A percentile compares a stretch with the other conserved stretches of the same genome.
Conservation (phyloP, 2,113 vertebrate genomes). For the Neoarius graeffei region DNA sequence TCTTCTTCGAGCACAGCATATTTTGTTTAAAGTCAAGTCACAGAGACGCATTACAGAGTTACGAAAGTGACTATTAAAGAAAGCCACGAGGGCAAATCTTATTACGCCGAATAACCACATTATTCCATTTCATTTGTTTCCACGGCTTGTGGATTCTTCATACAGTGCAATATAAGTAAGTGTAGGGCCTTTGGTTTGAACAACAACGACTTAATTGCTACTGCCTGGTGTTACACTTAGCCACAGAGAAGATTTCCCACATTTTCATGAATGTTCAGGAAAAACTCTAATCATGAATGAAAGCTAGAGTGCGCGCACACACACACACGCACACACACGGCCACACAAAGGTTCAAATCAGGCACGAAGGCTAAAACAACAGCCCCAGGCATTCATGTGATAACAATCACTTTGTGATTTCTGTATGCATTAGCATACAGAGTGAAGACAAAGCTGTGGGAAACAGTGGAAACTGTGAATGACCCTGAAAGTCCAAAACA, state of each 20-base stretch:
- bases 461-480: slow-evolving; percentile 4
- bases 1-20: not conserved
- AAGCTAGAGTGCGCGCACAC: slow-evolving; percentile 47
- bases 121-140: slow-evolving; percentile 14
- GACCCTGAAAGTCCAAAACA: not conserved
- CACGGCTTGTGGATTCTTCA: slow-evolving; percentile 28
- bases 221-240: slow-evolving; percentile 61
- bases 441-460: slow-evolving; percentile 23
- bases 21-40: slow-evolving; percentile 47
- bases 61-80: slow-evolving; percentile 58
- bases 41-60: slow-evolving; percentile 56
- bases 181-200: slow-evolving; percentile 45
- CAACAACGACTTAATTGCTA: slow-evolving; percentile 56
- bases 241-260: slow-evolving; percentile 63
- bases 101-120: slow-evolving; percentile 18
- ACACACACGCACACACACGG: slow-evolving; percentile 36
- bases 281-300: slow-evolving; percentile 64
- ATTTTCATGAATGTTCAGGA: slow-evolving; percentile 55
- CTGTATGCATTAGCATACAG: slow-evolving; percentile 32
- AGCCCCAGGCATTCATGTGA: slow-evolving; percentile 53
- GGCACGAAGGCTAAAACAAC: slow-evolving; percentile 60
- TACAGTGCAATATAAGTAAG: slow-evolving; percentile 48
- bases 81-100: slow-evolving; percentile 51
- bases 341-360: slow-evolving; percentile 57
- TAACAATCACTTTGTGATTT: slow-evolving; percentile 41